Conservation (phyloP, 2,797 vertebrate species). For the Eulemur albifrons region DNA sequence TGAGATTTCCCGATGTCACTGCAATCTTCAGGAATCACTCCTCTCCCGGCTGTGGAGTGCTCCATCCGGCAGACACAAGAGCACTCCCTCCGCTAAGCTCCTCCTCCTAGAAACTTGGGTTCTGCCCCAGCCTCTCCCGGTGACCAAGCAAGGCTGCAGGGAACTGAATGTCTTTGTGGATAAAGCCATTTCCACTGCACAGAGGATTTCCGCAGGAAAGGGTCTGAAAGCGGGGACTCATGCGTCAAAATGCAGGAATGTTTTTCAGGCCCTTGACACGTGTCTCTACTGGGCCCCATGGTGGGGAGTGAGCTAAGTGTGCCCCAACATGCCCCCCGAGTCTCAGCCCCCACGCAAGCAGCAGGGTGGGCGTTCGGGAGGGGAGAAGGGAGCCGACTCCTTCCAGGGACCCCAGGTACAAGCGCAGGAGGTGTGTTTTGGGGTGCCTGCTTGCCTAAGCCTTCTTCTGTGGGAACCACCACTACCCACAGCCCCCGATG, state of each 20-base stretch:
- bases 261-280: not conserved
- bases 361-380: not conserved
- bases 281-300: too few species aligned
- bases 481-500: not conserved
- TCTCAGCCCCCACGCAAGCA: not conserved
- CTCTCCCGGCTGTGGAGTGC: accelerated
- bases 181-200: not conserved
- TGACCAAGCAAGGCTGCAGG: not conserved
- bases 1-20: accelerated
- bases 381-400: not conserved
- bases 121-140: too few species aligned
- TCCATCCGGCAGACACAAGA: accelerated
- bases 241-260: not conserved
- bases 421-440: not conserved
- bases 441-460: too few species aligned
- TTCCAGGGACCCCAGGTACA: not conserved
- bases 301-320: not conserved
- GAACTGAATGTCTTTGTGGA: not conserved
- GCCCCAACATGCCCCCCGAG: accelerated
- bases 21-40: not conserved
- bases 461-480: not conserved
- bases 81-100: too few species aligned
- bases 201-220: not conserved
- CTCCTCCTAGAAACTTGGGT: not conserved
- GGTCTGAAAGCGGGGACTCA: too few species aligned